Percentiles rank a stretch among this genome's conserved stretches.
These are phyloP conservation scores for Idaea biselata DNA, from an alignment of 2,888 invertebrate genomes.

Conservation along the genomic window DNA sequence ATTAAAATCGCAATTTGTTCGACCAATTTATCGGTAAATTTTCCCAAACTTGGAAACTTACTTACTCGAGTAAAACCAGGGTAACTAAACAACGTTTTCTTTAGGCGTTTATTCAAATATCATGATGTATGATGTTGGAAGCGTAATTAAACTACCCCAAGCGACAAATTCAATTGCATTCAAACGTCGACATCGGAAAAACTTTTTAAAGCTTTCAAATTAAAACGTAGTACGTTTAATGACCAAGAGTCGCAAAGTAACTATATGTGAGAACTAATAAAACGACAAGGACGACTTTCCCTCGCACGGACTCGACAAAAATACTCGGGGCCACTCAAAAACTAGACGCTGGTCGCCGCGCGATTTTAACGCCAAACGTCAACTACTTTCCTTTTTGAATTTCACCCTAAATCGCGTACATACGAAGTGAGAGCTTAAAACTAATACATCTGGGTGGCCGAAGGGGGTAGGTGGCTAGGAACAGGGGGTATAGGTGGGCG, in stretches of 20 bases:
- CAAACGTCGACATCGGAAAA: slow-evolving; percentile 13
- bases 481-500: slow-evolving; percentile 34
- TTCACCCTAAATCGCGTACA: slow-evolving; percentile 66
- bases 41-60: no score
- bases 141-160: background rate
- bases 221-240: slow-evolving; percentile 25
- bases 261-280: slow-evolving; percentile 24
- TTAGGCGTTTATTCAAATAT: no score
- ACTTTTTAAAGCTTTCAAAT: slow-evolving; percentile 24
- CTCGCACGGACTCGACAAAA: slow-evolving; percentile 29
- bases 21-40: no score
- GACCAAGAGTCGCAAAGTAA: slow-evolving; percentile 24
- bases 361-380: slow-evolving; percentile 58
- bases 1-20: no score
- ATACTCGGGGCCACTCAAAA: slow-evolving; percentile 31
- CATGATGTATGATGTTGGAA: background rate
- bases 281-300: slow-evolving; percentile 32
- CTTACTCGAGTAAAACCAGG: no score
- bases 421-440: slow-evolving; percentile 73
- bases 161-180: background rate
- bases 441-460: slow-evolving; percentile 73
- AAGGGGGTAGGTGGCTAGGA: slow-evolving; percentile 38
- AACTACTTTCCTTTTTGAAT: slow-evolving; percentile 57
- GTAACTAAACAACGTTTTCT: no score
- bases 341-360: slow-evolving; percentile 45